phyloP scores from a whole-genome alignment of 2,888 invertebrate species.

The Cerceris ruficornis region DNA sequence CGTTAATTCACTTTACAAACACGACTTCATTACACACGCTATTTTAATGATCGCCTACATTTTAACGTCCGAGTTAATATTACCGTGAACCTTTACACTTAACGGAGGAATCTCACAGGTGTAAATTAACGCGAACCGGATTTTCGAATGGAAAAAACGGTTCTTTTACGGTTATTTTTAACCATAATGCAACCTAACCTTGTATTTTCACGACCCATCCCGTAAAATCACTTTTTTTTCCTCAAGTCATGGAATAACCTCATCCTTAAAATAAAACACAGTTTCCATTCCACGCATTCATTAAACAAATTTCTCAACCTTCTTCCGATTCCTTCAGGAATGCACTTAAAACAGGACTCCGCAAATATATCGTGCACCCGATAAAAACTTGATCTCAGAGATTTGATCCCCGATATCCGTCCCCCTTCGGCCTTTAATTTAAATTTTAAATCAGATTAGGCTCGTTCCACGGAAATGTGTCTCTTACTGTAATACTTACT shows the following conservation, averaged over 20 bases:
- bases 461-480: too few relatives aligned
- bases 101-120: background rate
- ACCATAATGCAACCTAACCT: background rate
- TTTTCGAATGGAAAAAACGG: conserved; percentile 1
- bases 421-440: background rate
- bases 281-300: too few relatives aligned
- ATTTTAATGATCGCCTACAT: background rate
- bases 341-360: background rate
- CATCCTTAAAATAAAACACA: background rate
- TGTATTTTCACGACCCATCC: background rate
- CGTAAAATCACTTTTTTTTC: background rate
- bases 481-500: background rate
- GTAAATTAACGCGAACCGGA: conserved; percentile 1
- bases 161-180: background rate
- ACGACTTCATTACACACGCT: background rate
- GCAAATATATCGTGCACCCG: background rate
- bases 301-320: background rate
- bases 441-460: background rate
- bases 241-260: background rate
- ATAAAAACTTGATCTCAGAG: background rate
- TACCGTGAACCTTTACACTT: background rate
- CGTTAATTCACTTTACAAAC: too few relatives aligned
- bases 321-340: background rate
- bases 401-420: background rate
- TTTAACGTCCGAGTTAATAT: background rate